These are phyloP conservation scores for Xiphias gladius DNA, from an alignment of 2,113 vertebrate genomes.

Conservation along the genomic window DNA sequence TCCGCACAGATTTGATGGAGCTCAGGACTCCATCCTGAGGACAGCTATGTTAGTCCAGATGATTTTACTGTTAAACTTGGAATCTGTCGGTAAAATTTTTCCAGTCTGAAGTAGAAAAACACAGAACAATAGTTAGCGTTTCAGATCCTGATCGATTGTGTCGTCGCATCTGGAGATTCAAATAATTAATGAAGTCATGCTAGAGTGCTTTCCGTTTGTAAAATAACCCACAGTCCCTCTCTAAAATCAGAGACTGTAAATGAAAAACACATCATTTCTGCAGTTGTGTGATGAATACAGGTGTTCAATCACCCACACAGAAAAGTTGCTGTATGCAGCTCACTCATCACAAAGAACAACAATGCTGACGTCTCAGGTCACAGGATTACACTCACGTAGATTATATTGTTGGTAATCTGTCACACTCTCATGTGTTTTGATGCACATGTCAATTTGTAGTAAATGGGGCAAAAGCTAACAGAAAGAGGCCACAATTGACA, in stretches of 20 bases:
- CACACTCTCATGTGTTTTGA: too few relatives aligned
- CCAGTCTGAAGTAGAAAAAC: not conserved
- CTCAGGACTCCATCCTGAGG: not conserved
- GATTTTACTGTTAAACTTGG: not conserved
- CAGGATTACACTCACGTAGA: too few relatives aligned
- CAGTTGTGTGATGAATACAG: not conserved
- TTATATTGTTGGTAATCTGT: too few relatives aligned
- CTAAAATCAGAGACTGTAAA: not conserved
- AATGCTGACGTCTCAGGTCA: too few relatives aligned
- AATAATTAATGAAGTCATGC: not conserved
- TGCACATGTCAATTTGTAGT: too few relatives aligned
- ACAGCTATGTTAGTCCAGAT: not conserved
- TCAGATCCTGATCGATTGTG: not conserved
- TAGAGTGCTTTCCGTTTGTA: not conserved
- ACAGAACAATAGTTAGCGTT: not conserved
- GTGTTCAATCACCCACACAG: not conserved
- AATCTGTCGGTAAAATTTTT: not conserved
- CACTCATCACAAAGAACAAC: too few relatives aligned
- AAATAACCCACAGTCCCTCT: not conserved
- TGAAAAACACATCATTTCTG: not conserved
- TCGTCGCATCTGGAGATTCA: not conserved
- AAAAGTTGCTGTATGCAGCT: too few relatives aligned
- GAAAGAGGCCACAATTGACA: too few relatives aligned
- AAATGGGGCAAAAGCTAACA: too few relatives aligned
- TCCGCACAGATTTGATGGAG: not conserved